Conservation (phyloP, 2,888 invertebrate species). For the Notodromas monacha region DNA sequence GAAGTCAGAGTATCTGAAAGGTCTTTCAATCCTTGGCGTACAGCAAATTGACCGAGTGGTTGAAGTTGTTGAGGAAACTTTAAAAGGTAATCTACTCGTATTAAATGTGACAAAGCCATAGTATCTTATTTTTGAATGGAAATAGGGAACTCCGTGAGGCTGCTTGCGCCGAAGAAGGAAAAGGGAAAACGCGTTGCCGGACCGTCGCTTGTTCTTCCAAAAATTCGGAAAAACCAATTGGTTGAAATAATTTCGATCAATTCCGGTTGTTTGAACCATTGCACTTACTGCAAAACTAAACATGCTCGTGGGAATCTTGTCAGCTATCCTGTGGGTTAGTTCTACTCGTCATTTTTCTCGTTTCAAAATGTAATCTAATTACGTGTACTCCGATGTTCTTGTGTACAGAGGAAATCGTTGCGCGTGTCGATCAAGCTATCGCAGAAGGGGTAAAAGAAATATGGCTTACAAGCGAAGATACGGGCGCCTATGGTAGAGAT, state of each 20-base stretch:
- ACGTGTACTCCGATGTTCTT: neutral
- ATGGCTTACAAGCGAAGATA: constrained; percentile 92
- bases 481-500: constrained; percentile 85
- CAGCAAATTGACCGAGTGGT: constrained; percentile 92
- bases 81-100: constrained; percentile 67
- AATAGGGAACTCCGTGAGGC: constrained; percentile 32
- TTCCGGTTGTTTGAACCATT: constrained; percentile 85
- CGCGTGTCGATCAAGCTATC: constrained; percentile 52
- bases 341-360: too few relatives aligned
- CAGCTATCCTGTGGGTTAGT: constrained; percentile 37
- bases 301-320: constrained; percentile 87
- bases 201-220: constrained; percentile 53
- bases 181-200: constrained; percentile 42
- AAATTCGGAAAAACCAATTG: constrained; percentile 73
- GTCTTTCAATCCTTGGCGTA: constrained; percentile 78
- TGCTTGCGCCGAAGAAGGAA: constrained; percentile 45
- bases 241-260: constrained; percentile 90
- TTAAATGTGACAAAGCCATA: neutral
- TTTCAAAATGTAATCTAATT: too few relatives aligned
- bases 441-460: constrained; percentile 74
- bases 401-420: constrained; percentile 40
- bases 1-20: constrained; percentile 22
- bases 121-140: neutral
- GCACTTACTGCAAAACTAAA: constrained; percentile 94
- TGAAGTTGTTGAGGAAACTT: constrained; percentile 84